Conservation (phyloP, 2,888 invertebrate genomes). For the Bembecia ichneumoniformis region DNA sequence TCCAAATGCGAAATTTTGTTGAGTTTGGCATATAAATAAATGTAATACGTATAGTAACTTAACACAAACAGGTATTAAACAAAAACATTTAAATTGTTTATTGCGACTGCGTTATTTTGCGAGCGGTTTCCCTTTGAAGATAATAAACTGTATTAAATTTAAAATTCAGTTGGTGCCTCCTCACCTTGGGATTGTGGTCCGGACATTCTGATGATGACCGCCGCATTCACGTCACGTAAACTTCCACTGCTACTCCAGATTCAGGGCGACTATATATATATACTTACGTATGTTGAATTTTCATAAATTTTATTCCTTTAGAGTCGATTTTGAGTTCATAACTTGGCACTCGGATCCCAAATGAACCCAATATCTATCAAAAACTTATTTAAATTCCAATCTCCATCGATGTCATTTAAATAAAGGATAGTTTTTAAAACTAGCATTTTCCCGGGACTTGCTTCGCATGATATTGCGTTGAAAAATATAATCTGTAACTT, state of each 20-base stretch:
- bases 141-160: constrained; percentile 31
- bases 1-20: no score
- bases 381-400: no score
- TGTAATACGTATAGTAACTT: no score
- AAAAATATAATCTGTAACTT: no score
- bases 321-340: no score
- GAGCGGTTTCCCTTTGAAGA: constrained; percentile 22
- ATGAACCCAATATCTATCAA: no score
- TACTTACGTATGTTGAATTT: not conserved
- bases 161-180: constrained; percentile 42
- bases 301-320: not conserved
- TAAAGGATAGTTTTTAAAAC: no score
- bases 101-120: constrained; percentile 5
- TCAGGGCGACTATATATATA: constrained; percentile 10
- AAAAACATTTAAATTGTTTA: not conserved
- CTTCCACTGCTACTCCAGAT: constrained; percentile 44
- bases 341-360: no score
- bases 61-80: not conserved
- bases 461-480: no score
- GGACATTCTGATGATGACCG: constrained; percentile 28
- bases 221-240: constrained; percentile 50
- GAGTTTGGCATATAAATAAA: no score
- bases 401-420: no score
- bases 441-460: no score
- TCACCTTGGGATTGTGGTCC: constrained; percentile 47